Conservation (phyloP, 2,888 invertebrate species). For the Andrena dorsata region DNA sequence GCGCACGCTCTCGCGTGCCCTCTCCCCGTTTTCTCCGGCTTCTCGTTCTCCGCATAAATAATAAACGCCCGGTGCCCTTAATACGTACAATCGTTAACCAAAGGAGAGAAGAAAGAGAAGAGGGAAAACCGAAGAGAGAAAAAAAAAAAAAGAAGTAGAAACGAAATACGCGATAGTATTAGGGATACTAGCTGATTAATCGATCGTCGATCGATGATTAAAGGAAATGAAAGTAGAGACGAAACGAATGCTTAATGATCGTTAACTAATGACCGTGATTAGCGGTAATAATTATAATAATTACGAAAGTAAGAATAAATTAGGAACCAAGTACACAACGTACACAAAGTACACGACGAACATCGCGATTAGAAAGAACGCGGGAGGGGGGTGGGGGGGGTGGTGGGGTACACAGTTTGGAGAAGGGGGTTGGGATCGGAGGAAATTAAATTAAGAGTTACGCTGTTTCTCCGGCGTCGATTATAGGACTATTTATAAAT, state of each 20-base stretch:
- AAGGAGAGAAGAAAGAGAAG: constrained; percentile 45
- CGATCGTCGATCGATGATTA: constrained; percentile 54
- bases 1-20: constrained; percentile 1
- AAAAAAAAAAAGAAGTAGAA: background rate
- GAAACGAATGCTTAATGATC: constrained; percentile 65
- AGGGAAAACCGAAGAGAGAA: constrained; percentile 7
- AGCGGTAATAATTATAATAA: constrained; percentile 64
- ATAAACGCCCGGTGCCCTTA: constrained; percentile 61
- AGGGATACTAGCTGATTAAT: constrained; percentile 63
- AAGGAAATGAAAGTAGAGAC: constrained; percentile 31
- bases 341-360: constrained; percentile 62
- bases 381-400: background rate
- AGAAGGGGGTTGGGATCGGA: background rate
- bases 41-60: constrained; percentile 19
- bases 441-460: constrained; percentile 81
- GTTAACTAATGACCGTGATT: constrained; percentile 55
- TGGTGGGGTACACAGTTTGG: background rate
- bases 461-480: constrained; percentile 65
- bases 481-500: constrained; percentile 72
- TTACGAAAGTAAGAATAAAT: constrained; percentile 80
- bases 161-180: constrained; percentile 66
- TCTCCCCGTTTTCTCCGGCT: constrained; percentile 1
- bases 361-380: constrained; percentile 1
- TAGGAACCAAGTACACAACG: constrained; percentile 84
- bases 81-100: constrained; percentile 68